Conservation (phyloP, 1,140 invertebrate genomes). For the Agraylea sexmaculata region DNA sequence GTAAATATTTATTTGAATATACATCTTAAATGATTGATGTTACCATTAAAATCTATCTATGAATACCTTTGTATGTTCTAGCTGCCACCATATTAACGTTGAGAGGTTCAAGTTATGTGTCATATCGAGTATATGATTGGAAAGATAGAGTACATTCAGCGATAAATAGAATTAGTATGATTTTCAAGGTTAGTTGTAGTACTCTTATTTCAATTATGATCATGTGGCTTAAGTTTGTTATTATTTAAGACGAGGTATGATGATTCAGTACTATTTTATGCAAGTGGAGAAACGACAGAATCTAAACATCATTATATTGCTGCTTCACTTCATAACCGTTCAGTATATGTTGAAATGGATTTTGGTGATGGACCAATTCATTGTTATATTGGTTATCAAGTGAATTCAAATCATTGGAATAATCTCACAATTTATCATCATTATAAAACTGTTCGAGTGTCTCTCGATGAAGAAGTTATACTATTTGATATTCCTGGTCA, state of each 20-base stretch:
- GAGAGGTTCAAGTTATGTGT: constrained; percentile 82
- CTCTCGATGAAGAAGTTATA: constrained; percentile 58
- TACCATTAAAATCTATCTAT: neutral
- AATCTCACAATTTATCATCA: constrained; percentile 79
- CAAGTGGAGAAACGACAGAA: constrained; percentile 69
- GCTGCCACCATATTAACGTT: constrained; percentile 78
- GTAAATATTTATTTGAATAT: constrained; percentile 27
- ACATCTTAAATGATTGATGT: constrained; percentile 3
- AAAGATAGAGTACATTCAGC: constrained; percentile 82
- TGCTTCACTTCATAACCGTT: constrained; percentile 64
- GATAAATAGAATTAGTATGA: constrained; percentile 71
- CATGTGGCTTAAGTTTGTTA: too few relatives aligned
- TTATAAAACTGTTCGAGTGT: constrained; percentile 55
- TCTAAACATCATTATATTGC: constrained; percentile 71
- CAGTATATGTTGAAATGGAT: constrained; percentile 68
- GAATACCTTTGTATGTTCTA: constrained; percentile 30
- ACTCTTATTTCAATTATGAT: too few relatives aligned
- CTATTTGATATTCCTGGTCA: constrained; percentile 57
- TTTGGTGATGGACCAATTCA: constrained; percentile 66
- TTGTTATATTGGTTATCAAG: constrained; percentile 51
- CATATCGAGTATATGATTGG: constrained; percentile 85
- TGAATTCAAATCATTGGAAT: constrained; percentile 73
- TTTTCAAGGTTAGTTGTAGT: constrained; percentile 60
- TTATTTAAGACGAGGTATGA: constrained; percentile 62
- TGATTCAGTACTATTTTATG: constrained; percentile 77